Conservation (phyloP, 1,140 invertebrate genomes). For the Apis cerana region DNA sequence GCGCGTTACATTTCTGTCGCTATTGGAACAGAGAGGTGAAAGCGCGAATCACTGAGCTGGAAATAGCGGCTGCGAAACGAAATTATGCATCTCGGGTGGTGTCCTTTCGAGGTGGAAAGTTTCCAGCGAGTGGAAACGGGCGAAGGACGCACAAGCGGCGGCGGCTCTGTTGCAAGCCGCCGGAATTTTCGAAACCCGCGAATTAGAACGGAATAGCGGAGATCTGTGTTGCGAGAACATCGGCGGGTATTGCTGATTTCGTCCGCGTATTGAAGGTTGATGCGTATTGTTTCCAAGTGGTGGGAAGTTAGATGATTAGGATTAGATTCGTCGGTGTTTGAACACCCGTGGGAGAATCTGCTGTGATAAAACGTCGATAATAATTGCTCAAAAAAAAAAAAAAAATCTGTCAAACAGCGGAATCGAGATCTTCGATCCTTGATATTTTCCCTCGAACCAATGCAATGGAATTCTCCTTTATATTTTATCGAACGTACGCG, state of each 20-base stretch:
- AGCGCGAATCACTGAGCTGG: conserved; percentile 23
- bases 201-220: conserved; percentile 36
- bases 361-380: no score
- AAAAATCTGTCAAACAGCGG: no score
- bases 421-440: no score
- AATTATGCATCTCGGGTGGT: conserved; percentile 26
- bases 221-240: conserved; percentile 12
- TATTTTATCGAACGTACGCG: no score
- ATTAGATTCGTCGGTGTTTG: not conserved
- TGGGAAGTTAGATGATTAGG: not conserved
- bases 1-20: not conserved
- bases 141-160: conserved; percentile 13
- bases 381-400: no score
- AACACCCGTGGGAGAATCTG: no score
- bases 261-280: not conserved
- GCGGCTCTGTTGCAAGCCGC: conserved; percentile 3
- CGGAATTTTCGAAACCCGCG: conserved; percentile 34
- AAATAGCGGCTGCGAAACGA: conserved; percentile 11
- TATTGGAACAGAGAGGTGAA: conserved; percentile 3
- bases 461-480: no score
- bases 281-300: not conserved
- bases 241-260: not conserved
- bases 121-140: not conserved
- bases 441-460: no score
- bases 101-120: conserved; percentile 24